These are phyloP conservation scores for Ophion costatus DNA, from an alignment of 2,888 invertebrate species.

Conservation along the genomic window DNA sequence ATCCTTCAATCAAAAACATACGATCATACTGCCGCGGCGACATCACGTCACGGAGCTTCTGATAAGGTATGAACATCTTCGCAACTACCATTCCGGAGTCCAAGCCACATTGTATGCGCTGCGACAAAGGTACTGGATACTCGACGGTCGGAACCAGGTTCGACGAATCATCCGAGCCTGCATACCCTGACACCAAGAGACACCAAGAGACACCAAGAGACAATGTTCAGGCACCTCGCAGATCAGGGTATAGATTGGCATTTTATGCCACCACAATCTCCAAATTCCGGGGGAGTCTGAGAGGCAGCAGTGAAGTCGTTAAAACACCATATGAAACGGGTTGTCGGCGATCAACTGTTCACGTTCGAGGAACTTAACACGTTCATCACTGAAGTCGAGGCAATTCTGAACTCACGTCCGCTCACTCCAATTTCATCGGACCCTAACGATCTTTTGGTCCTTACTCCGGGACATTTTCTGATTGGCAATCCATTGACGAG, in stretches of 20 bases:
- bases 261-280: conserved; percentile 11
- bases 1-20: conserved; percentile 53
- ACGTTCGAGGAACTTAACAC: conserved; percentile 40
- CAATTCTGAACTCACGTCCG: conserved; percentile 40
- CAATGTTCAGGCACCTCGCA: conserved; percentile 1
- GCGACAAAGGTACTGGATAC: no score
- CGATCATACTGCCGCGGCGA: conserved; percentile 66
- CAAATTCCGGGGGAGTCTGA: conserved; percentile 2
- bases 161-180: conserved; percentile 47
- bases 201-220: conserved; percentile 48
- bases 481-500: conserved; percentile 45
- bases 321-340: conserved; percentile 38
- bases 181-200: conserved; percentile 22
- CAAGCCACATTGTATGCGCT: background rate
- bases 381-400: conserved; percentile 39
- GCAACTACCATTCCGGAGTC: background rate
- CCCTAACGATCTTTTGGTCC: conserved; percentile 20
- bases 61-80: conserved; percentile 65
- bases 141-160: conserved; percentile 54
- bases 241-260: conserved; percentile 12
- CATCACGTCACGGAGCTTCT: conserved; percentile 69
- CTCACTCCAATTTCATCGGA: conserved; percentile 30
- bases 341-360: conserved; percentile 36
- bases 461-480: conserved; percentile 44
- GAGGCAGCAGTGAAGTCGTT: conserved; percentile 49